Percentiles rank a stretch among this genome's conserved stretches.
phyloP scores from a whole-genome alignment of 2,888 invertebrate species.

The Portevinia maculata region DNA sequence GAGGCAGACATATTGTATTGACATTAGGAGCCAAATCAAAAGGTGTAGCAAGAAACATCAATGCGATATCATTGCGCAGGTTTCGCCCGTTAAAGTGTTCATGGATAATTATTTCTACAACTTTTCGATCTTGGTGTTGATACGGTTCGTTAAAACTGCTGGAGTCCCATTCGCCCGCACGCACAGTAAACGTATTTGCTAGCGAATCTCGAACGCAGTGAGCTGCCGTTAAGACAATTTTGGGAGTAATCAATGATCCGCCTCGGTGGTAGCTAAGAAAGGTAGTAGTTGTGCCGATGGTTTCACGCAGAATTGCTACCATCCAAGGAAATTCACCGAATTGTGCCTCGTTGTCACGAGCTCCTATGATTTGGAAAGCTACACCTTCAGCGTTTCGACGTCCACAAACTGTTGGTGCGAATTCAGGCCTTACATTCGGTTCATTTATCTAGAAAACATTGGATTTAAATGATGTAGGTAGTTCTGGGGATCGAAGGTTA shows the following conservation, averaged over 20 bases:
- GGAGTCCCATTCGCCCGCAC: conserved; percentile 93
- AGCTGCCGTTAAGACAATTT: conserved; percentile 90
- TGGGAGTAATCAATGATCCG: conserved; percentile 79
- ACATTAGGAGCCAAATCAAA: conserved; percentile 87
- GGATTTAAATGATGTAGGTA: neutral
- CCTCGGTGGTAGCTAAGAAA: conserved; percentile 83
- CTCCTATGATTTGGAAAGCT: conserved; percentile 87
- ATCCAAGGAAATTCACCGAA: conserved; percentile 84
- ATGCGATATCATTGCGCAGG: conserved; percentile 89
- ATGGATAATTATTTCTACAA: conserved; percentile 85
- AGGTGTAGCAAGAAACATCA: conserved; percentile 86
- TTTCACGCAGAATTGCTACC: conserved; percentile 83
- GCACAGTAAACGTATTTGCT: conserved; percentile 82
- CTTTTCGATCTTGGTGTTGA: conserved; percentile 88
- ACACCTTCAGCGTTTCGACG: conserved; percentile 89
- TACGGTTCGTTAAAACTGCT: conserved; percentile 88
- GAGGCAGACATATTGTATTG: conserved; percentile 87
- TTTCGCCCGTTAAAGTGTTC: conserved; percentile 86
- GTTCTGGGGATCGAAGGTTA: neutral
- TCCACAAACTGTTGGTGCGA: conserved; percentile 85
- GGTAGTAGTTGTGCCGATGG: conserved; percentile 77
- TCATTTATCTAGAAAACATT: neutral
- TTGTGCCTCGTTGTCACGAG: conserved; percentile 86
- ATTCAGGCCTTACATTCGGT: conserved; percentile 69
- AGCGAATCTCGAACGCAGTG: conserved; percentile 86